Conservation (phyloP, 2,888 invertebrate species). For the Eugnorisma glareosa region DNA sequence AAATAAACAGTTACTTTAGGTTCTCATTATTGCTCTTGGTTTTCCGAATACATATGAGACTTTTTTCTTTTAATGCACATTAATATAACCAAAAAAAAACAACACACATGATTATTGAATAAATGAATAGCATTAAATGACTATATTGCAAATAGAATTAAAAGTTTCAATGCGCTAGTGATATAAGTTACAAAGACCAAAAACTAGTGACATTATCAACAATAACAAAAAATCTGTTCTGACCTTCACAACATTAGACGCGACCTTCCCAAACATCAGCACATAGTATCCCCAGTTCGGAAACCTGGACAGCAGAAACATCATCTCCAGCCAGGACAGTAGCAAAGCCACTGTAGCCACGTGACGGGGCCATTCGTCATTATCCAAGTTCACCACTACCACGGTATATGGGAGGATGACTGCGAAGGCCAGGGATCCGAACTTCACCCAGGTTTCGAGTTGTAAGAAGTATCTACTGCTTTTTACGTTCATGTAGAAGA, state of each 20-base stretch:
- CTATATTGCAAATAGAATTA: not conserved
- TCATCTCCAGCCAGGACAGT: slow-evolving; percentile 90
- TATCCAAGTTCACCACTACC: slow-evolving; percentile 66
- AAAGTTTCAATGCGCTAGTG: not conserved
- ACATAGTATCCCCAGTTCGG: slow-evolving; percentile 91
- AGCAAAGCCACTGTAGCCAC: slow-evolving; percentile 89
- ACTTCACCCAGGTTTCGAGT: slow-evolving; percentile 90
- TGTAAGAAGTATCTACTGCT: slow-evolving; percentile 88
- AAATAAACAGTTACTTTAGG: not conserved
- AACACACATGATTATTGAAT: not conserved
- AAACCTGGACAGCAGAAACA: slow-evolving; percentile 90
- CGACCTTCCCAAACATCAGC: slow-evolving; percentile 91
- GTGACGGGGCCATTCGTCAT: slow-evolving; percentile 86
- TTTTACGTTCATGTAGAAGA: slow-evolving; percentile 87
- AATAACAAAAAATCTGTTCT: too few species aligned
- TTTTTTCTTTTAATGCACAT: not conserved
- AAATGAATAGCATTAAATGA: not conserved
- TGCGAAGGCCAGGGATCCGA: slow-evolving; percentile 85
- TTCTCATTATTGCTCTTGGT: not conserved
- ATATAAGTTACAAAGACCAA: not conserved
- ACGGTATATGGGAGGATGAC: slow-evolving; percentile 83
- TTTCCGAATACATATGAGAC: not conserved
- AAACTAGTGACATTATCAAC: not conserved
- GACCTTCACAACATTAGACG: slow-evolving; percentile 90
- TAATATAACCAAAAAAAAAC: not conserved